Evolutionary conservation across 2,888 invertebrate genomes (phyloP), one percentile per base, ranked within the genome.

Genomic region (Amphimallon solstitiale): DNA sequence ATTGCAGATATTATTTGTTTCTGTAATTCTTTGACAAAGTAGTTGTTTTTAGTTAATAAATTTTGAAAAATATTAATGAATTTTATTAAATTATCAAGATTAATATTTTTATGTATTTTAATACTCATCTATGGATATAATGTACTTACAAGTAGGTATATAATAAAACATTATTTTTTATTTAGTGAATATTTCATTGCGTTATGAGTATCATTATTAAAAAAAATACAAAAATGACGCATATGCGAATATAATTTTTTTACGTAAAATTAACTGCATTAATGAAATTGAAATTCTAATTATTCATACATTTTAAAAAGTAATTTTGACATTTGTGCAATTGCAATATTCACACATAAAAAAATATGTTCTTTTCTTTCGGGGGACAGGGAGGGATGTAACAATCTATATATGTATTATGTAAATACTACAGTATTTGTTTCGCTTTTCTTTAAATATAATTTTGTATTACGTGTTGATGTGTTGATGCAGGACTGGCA

Each of bases 401-500:
- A 29, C 29, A 29, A 29, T 29, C 29, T 29, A 5, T 29, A 2
- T 29, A 29, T 29, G 9, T 29, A 29, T 79, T 80, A 80, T 79
- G 76, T 77, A 76, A 79, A 75, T 67, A 67, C 70, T 75, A 67
- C 68, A 72, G 70, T 79, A 79, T 80, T 71, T n/a, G n/a, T n/a
- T n/a, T n/a, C n/a, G n/a, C n/a, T n/a, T 29, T 29, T 9, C 5
- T 29, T 29, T 29, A 80, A 80, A 77, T 77, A 74, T 71, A 70
- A 72, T 71, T 73, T 70, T 71, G 48, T 17, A 35, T 37, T 38
- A 38, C 19, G 38, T 56, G 15, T 23, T 23, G n/a, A 45, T 56
- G 38, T 56, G 15, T 23, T 23, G n/a, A 45, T 56, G 29, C 40
- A 23, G 72, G 73, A 72, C 73, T 73, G 74, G 73, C 72, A 69